Evolutionary conservation across 1,140 invertebrate species (phyloP), one percentile per base, ranked within the genome.

Genomic region (Drosophila quadrilineata): DNA sequence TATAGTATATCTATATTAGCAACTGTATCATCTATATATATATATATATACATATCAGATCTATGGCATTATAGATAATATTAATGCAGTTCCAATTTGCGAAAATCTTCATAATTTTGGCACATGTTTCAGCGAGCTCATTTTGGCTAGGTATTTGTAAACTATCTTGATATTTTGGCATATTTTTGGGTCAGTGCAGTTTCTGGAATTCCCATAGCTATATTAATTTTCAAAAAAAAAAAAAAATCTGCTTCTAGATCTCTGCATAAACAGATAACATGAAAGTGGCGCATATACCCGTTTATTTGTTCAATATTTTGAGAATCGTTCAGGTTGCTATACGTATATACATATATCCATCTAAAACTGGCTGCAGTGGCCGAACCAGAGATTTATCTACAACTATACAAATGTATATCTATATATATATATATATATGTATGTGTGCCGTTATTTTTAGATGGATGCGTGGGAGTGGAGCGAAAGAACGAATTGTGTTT

Each of bases 371-470:
- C 40, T 73, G 76, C 76, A 82, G 73, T 52, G 38, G 21, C 64
- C 26, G 35, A 16, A 50, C 40, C 50, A 53, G 14, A 59, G 62
- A 71, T 77, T 54, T 65, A 57, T 56, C 63, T 33, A 66, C 22
- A 54, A 28, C 3, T 26, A 16, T 19, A 16, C 64, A 24, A 31
- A 17, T 28, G 31, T 49, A 35, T 41, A 35, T 31, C 29, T 62
- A 36, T 52, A 12, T 29, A 2, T 57, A 40, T 43, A 16, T 56
- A 19, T 68, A 6, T 41, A 16, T 40, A 17, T 46, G 1, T 57
- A 12, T 38, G 16, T 35, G 14, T 43, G 60, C 12, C 31, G 49
- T 82, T 84, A 84, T 84, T 84, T 84, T 85, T 84, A 84, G 77
- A 43, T 21, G 36, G 45, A 45, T 59, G 67, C 70, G 77, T 84